A percentile compares a stretch with the other conserved stretches of the same genome.
phyloP scores from a whole-genome alignment of 2,113 vertebrate genomes.

The Nothobranchius kuhntae region DNA sequence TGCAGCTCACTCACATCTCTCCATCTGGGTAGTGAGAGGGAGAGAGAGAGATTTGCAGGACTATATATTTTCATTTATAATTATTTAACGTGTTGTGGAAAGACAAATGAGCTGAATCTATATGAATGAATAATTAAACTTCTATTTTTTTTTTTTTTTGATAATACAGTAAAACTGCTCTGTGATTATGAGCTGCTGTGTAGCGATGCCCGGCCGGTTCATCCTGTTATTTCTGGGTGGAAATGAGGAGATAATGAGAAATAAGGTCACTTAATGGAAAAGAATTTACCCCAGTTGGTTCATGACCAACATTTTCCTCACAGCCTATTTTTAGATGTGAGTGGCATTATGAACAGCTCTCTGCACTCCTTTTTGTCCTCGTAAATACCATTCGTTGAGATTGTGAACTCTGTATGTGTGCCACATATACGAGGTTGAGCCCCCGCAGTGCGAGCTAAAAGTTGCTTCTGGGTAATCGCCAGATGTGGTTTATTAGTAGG shows the following conservation, averaged over 20 bases:
- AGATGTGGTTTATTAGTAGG: conserved; percentile 49
- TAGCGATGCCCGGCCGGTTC: no score
- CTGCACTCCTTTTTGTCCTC: conserved; percentile 54
- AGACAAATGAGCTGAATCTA: not conserved
- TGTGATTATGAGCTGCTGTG: no score
- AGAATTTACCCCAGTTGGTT: conserved; percentile 62
- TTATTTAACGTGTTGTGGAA: not conserved
- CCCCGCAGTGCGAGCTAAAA: conserved; percentile 40
- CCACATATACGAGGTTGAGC: conserved; percentile 53
- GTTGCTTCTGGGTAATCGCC: conserved; percentile 54
- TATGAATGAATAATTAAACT: not conserved
- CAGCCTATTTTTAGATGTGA: conserved; percentile 51
- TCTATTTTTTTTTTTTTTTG: no score
- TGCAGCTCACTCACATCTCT: no score
- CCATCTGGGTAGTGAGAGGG: no score
- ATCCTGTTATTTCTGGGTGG: conserved; percentile 25
- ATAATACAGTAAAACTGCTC: no score
- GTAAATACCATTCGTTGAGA: conserved; percentile 57
- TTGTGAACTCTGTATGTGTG: conserved; percentile 40
- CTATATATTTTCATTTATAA: no score
- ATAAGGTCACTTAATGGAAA: conserved; percentile 60
- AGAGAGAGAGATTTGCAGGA: no score
- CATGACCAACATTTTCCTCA: conserved; percentile 50
- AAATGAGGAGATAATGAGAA: conserved; percentile 26
- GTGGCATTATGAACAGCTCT: conserved; percentile 44